Evolutionary conservation across 2,888 invertebrate species (phyloP).

Genomic region (Imbricaverruca yamaguchii): DNA sequence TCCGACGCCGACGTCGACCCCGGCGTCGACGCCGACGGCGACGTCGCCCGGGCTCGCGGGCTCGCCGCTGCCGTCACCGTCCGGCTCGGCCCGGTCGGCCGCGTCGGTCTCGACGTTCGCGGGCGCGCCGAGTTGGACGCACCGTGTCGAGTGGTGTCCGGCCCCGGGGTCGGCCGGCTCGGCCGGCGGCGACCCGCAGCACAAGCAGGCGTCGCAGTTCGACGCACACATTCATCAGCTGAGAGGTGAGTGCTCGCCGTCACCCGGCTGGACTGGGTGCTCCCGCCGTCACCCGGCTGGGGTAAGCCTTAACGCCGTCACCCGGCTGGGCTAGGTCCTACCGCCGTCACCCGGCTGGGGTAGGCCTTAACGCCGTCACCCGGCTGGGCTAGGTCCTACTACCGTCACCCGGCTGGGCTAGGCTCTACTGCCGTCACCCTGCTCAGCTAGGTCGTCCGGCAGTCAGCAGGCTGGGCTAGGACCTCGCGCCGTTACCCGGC

Average conservation of each 20-base stretch:
- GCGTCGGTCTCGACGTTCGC: background rate
- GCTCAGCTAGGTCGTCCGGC: too few relatives aligned
- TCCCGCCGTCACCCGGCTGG: too few relatives aligned
- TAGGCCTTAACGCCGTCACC: too few relatives aligned
- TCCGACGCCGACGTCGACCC: background rate
- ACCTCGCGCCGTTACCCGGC: too few relatives aligned
- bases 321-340: too few relatives aligned
- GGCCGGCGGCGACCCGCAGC: slow-evolving; percentile 2
- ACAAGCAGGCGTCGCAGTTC: slow-evolving; percentile 4
- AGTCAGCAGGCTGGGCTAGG: too few relatives aligned
- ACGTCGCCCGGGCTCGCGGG: background rate
- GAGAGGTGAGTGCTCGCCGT: background rate
- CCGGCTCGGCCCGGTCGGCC: background rate
- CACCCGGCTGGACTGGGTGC: background rate
- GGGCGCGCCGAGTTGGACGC: slow-evolving; percentile 1
- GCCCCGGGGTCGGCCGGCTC: background rate
- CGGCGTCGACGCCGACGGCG: background rate
- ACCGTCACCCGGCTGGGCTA: too few relatives aligned
- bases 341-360: too few relatives aligned
- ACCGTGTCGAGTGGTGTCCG: background rate
- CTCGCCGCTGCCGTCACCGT: background rate
- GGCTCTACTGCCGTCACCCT: too few relatives aligned
- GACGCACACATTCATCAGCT: background rate
- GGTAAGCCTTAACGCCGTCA: too few relatives aligned
- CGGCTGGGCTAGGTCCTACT: too few relatives aligned